These are phyloP conservation scores for Mycalesis mineus DNA, from an alignment of 2,888 invertebrate species.

Conservation along the genomic window DNA sequence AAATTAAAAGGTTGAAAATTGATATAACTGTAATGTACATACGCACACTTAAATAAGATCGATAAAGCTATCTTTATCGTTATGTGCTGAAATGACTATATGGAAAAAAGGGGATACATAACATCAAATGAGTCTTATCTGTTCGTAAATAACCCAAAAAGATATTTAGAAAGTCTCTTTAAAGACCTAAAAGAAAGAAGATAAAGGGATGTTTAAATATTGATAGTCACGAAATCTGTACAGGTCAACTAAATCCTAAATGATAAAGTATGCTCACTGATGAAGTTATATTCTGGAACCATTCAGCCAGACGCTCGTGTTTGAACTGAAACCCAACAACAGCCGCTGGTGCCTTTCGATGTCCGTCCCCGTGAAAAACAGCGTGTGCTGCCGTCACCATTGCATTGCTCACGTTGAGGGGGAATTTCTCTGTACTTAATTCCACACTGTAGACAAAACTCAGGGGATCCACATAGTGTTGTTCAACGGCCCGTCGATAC, in stretches of 20 bases:
- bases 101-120: too few species aligned
- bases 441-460: conserved; percentile 86
- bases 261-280: conserved; percentile 69
- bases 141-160: not conserved
- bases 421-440: conserved; percentile 58
- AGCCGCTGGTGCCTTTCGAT: conserved; percentile 81
- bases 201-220: too few species aligned
- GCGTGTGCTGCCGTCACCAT: conserved; percentile 92
- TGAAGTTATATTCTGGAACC: conserved; percentile 89
- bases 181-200: not conserved
- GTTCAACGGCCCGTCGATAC: conserved; percentile 93
- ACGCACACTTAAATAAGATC: too few species aligned
- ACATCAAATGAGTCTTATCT: too few species aligned
- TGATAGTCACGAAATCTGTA: too few species aligned
- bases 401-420: conserved; percentile 80
- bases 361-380: conserved; percentile 82
- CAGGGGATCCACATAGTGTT: conserved; percentile 85
- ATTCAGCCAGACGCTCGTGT: conserved; percentile 84
- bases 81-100: too few species aligned
- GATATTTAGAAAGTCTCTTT: not conserved
- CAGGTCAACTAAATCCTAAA: not conserved
- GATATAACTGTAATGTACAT: too few species aligned
- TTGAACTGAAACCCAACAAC: conserved; percentile 89
- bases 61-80: too few species aligned
- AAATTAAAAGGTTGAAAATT: too few species aligned